Evolutionary conservation across 2,113 vertebrate species (phyloP).

Genomic region (Larimichthys crocea): DNA sequence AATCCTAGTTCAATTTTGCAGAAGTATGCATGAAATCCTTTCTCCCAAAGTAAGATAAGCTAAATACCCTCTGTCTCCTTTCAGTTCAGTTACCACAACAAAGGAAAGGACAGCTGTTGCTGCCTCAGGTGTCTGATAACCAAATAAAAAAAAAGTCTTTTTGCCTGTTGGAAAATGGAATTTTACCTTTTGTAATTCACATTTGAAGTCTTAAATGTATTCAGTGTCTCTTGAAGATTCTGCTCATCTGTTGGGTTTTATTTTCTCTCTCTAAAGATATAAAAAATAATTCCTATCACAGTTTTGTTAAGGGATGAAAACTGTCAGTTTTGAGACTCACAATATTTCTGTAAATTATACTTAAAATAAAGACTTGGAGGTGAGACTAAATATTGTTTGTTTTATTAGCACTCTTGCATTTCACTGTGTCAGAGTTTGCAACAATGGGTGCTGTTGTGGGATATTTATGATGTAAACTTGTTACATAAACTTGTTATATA

Average conservation of each 20-base stretch:
- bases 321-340: constrained; percentile 58
- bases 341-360: constrained; percentile 70
- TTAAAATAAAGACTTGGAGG: constrained; percentile 74
- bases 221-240: constrained; percentile 25
- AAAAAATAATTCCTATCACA: constrained; percentile 27
- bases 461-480: neutral
- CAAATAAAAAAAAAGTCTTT: constrained; percentile 27
- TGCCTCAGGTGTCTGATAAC: constrained; percentile 43
- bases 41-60: constrained; percentile 30
- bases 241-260: constrained; percentile 17
- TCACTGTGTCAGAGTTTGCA: constrained; percentile 5
- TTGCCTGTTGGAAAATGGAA: constrained; percentile 37
- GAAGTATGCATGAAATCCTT: constrained; percentile 59
- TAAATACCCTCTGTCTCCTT: constrained; percentile 32
- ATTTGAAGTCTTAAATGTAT: constrained; percentile 42
- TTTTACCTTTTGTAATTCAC: constrained; percentile 52
- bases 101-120: constrained; percentile 25
- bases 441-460: neutral
- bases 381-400: constrained; percentile 34
- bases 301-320: constrained; percentile 34
- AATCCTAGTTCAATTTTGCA: constrained; percentile 33
- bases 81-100: constrained; percentile 33
- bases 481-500: constrained; percentile 2
- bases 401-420: constrained; percentile 6
- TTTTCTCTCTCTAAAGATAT: constrained; percentile 44